Evolutionary conservation across 2,888 invertebrate genomes (phyloP).

Genomic region (Cinara cedri): DNA sequence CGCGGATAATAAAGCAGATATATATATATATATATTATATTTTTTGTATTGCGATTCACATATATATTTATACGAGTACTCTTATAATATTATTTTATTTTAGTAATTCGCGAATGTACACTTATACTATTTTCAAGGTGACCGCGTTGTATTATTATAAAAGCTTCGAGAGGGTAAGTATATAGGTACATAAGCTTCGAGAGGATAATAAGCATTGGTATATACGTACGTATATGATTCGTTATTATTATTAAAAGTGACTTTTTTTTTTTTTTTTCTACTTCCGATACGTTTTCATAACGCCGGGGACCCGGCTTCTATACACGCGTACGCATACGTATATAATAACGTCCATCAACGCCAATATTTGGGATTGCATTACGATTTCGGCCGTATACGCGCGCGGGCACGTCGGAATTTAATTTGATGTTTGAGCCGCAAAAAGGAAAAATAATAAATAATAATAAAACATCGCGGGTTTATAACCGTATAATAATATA

Average conservation of each 20-base stretch:
- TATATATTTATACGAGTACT: too few species aligned
- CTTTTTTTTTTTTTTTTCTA: neutral
- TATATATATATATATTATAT: too few species aligned
- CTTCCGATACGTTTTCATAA: neutral
- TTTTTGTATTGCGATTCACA: too few species aligned
- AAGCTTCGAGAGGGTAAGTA: neutral
- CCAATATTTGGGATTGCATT: constrained; percentile 9
- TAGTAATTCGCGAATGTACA: neutral
- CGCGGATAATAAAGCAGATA: too few species aligned
- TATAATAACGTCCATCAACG: neutral
- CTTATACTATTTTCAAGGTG: neutral
- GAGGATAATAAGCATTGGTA: too few species aligned
- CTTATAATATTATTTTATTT: too few species aligned
- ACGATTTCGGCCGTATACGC: neutral
- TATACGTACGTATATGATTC: neutral
- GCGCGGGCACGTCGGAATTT: too few species aligned
- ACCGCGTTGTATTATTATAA: neutral
- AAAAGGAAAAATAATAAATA: constrained; percentile 32
- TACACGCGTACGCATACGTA: too few species aligned
- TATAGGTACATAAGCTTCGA: too few species aligned
- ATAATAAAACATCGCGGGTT: neutral
- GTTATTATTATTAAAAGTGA: constrained; percentile 7
- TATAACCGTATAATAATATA: too few species aligned
- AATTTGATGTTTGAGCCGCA: neutral
- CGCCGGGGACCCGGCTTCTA: neutral